These are phyloP conservation scores for Chlorops oryzae DNA, from an alignment of 1,140 invertebrate species.

Conservation along the genomic window DNA sequence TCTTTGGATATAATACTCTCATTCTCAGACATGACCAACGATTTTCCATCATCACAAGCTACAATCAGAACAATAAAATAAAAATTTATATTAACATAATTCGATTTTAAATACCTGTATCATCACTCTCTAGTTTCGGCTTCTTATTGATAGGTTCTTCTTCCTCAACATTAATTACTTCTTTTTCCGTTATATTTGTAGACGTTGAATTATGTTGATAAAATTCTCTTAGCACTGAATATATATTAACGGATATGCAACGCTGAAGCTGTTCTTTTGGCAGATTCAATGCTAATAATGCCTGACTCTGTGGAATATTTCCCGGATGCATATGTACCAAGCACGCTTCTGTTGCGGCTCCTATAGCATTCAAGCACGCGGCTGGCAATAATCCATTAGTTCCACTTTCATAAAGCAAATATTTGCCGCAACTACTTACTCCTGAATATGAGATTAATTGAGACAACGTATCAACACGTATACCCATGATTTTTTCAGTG, in stretches of 20 bases:
- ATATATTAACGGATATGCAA: constrained; percentile 65
- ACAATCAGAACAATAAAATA: too few relatives aligned
- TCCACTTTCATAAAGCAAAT: constrained; percentile 82
- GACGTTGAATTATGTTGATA: constrained; percentile 51
- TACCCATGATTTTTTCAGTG: constrained; percentile 66
- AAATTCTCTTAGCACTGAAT: constrained; percentile 61
- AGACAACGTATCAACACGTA: constrained; percentile 79
- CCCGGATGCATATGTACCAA: constrained; percentile 74
- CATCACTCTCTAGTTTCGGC: constrained; percentile 37
- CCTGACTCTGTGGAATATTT: constrained; percentile 69
- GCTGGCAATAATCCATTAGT: constrained; percentile 77
- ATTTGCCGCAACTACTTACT: constrained; percentile 68
- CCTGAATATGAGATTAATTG: constrained; percentile 80
- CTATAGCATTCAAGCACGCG: constrained; percentile 68
- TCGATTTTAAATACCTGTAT: constrained; percentile 11
- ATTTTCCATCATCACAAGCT: too few relatives aligned
- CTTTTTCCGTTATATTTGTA: constrained; percentile 12
- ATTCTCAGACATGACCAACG: too few relatives aligned
- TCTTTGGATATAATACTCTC: too few relatives aligned
- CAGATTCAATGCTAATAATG: constrained; percentile 73
- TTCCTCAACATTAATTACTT: background rate
- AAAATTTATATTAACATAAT: too few relatives aligned
- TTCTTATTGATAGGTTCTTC: constrained; percentile 31
- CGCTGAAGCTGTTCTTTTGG: constrained; percentile 58
- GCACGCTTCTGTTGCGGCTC: constrained; percentile 55